Percentiles rank a stretch among this genome's conserved stretches.
Conservation (phyloP, 2,113 vertebrate genomes). For the Amia ocellicauda region DNA sequence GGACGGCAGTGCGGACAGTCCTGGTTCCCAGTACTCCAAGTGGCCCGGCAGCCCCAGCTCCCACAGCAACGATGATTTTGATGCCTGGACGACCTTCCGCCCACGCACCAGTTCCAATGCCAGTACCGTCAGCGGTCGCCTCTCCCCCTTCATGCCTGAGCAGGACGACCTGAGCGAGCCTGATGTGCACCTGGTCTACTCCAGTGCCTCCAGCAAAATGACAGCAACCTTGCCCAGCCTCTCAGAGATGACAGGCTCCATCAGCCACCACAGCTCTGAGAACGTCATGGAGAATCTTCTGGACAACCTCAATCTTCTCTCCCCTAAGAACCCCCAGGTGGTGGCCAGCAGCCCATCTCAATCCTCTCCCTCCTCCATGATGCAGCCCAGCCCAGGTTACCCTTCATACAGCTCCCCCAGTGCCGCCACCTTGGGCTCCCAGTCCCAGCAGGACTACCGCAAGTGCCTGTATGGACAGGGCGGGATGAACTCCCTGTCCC, state of each 20-base stretch:
- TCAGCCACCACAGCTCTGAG: conserved; percentile 75
- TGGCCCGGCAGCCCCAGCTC: conserved; percentile 96
- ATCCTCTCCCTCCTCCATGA: conserved; percentile 84
- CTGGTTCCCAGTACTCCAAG: conserved; percentile 86
- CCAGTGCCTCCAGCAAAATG: conserved; percentile 84
- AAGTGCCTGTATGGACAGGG: conserved; percentile 86
- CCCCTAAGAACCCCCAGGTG: conserved; percentile 79
- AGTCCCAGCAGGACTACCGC: conserved; percentile 82
- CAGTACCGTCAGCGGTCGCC: conserved; percentile 89
- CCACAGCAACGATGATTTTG: conserved; percentile 95
- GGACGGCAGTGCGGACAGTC: conserved; percentile 87
- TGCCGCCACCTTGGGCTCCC: conserved; percentile 68
- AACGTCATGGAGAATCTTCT: conserved; percentile 95
- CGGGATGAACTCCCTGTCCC: conserved; percentile 75
- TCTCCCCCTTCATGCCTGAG: conserved; percentile 91
- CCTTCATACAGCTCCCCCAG: conserved; percentile 79
- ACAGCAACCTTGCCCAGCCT: conserved; percentile 90
- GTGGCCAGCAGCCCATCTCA: conserved; percentile 77
- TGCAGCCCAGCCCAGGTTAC: conserved; percentile 86
- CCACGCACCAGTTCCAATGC: conserved; percentile 93
- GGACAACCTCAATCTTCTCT: conserved; percentile 94
- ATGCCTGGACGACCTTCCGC: conserved; percentile 90
- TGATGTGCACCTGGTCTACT: conserved; percentile 90
- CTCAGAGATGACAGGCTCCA: conserved; percentile 83
- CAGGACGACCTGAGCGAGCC: conserved; percentile 88